Evolutionary conservation across 2,888 invertebrate genomes (phyloP).

Genomic region (Tortrix viridana): DNA sequence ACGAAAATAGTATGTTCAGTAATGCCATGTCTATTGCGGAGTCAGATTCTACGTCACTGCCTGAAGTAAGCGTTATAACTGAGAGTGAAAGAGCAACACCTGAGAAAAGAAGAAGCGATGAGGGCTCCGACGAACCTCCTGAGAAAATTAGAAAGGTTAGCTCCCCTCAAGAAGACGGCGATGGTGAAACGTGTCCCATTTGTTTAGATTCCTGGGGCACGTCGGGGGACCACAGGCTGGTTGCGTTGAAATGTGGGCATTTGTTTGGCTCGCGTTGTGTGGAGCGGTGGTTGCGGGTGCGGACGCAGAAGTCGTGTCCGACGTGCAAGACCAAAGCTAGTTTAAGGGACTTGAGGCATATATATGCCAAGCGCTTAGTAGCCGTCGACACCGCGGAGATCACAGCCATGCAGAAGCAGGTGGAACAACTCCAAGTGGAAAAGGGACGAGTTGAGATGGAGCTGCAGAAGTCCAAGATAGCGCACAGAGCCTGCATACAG

Average conservation of each 20-base stretch:
- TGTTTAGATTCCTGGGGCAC: slow-evolving; percentile 95
- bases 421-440: slow-evolving; percentile 84
- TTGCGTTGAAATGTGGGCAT: slow-evolving; percentile 96
- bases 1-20: slow-evolving; percentile 43
- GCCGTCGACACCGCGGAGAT: slow-evolving; percentile 92
- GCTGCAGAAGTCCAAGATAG: slow-evolving; percentile 73
- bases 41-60: slow-evolving; percentile 46
- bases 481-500: slow-evolving; percentile 59
- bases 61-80: slow-evolving; percentile 38
- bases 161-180: slow-evolving; percentile 77
- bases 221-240: slow-evolving; percentile 92
- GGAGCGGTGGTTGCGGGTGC: slow-evolving; percentile 87
- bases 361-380: slow-evolving; percentile 91
- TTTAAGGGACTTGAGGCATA: slow-evolving; percentile 87
- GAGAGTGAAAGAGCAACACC: slow-evolving; percentile 4
- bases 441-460: slow-evolving; percentile 86
- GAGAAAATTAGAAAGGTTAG: slow-evolving; percentile 62
- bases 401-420: slow-evolving; percentile 85
- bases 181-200: slow-evolving; percentile 92
- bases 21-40: slow-evolving; percentile 45
- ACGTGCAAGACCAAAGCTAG: slow-evolving; percentile 92
- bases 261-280: slow-evolving; percentile 94
- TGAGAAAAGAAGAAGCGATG: slow-evolving; percentile 33
- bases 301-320: slow-evolving; percentile 87
- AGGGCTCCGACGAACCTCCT: slow-evolving; percentile 56